A percentile compares a stretch with the other conserved stretches of the same genome.
Evolutionary conservation across 2,797 vertebrate genomes (phyloP).

Genomic region (Syngnathus acus): DNA sequence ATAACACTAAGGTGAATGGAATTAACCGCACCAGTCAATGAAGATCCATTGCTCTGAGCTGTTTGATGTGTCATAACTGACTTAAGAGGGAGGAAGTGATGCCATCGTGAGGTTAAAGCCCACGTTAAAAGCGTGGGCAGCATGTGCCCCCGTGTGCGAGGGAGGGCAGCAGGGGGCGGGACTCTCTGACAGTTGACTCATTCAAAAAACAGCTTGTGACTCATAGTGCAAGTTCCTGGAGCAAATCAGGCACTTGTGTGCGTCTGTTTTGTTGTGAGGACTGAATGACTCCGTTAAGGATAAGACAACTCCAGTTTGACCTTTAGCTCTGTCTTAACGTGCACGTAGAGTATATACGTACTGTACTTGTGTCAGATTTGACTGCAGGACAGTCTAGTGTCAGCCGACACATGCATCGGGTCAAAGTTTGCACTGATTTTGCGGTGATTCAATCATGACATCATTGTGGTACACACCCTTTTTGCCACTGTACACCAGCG

Average conservation of each 20-base stretch:
- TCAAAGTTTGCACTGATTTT: conserved; percentile 46
- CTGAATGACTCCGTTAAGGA: not conserved
- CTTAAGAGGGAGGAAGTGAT: conserved; percentile 46
- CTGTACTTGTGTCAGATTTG: not conserved
- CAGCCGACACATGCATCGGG: conserved; percentile 37
- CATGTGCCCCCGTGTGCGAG: conserved; percentile 28
- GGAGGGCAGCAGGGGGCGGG: conserved; percentile 27
- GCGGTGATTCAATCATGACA: conserved; percentile 45
- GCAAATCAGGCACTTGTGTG: conserved; percentile 20
- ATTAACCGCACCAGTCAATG: not conserved
- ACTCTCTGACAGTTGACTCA: conserved; percentile 52
- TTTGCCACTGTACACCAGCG: conserved; percentile 27
- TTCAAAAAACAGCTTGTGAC: conserved; percentile 56
- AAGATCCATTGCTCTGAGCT: conserved; percentile 12
- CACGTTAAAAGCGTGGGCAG: conserved; percentile 22
- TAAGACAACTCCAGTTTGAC: conserved; percentile 1
- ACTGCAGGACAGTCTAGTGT: conserved; percentile 7
- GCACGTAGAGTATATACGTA: not conserved
- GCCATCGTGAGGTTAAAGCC: conserved; percentile 37
- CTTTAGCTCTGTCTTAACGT: not conserved
- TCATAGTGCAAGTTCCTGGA: conserved; percentile 53
- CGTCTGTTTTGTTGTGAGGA: conserved; percentile 15
- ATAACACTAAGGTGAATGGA: conserved; percentile 1
- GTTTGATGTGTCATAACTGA: conserved; percentile 12
- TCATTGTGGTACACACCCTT: conserved; percentile 53